These are phyloP conservation scores for Dryomyza anilis DNA, from an alignment of 2,888 invertebrate genomes.

Conservation along the genomic window DNA sequence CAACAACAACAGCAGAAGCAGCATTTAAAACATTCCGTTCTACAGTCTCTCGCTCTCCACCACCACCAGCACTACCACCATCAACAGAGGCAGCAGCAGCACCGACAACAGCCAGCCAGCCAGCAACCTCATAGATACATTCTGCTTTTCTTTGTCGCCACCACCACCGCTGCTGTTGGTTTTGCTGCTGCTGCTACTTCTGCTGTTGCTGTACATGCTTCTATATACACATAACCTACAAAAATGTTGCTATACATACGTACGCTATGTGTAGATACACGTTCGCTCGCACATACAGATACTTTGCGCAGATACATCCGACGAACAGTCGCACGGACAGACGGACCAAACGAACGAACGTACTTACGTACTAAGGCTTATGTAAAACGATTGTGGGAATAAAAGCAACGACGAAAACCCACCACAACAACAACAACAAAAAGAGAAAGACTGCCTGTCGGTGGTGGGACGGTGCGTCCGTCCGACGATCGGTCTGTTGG, in stretches of 20 bases:
- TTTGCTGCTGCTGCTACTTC: not conserved
- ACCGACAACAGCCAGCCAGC: too few species aligned
- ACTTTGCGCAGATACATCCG: slow-evolving; percentile 29
- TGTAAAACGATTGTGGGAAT: slow-evolving; percentile 33
- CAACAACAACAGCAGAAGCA: too few species aligned
- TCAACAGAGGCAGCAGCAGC: too few species aligned
- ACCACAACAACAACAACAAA: slow-evolving; percentile 29
- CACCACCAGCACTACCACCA: too few species aligned
- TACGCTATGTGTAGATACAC: slow-evolving; percentile 14
- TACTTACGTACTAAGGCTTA: slow-evolving; percentile 26
- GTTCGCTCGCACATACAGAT: slow-evolving; percentile 15
- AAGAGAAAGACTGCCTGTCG: slow-evolving; percentile 28
- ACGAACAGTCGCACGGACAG: slow-evolving; percentile 14
- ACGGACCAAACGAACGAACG: slow-evolving; percentile 9
- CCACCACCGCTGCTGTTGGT: not conserved
- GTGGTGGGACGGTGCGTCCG: too few species aligned
- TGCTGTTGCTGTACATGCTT: slow-evolving; percentile 28
- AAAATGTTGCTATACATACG: slow-evolving; percentile 49
- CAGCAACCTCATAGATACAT: not conserved
- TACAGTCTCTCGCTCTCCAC: slow-evolving; percentile 12
- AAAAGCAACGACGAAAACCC: slow-evolving; percentile 27
- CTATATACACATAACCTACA: slow-evolving; percentile 59
- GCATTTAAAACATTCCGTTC: slow-evolving; percentile 30
- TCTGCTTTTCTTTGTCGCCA: slow-evolving; percentile 9
- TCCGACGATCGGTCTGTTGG: not conserved